phyloP scores from a whole-genome alignment of 1,140 invertebrate species.

The Batillaria attramentaria region DNA sequence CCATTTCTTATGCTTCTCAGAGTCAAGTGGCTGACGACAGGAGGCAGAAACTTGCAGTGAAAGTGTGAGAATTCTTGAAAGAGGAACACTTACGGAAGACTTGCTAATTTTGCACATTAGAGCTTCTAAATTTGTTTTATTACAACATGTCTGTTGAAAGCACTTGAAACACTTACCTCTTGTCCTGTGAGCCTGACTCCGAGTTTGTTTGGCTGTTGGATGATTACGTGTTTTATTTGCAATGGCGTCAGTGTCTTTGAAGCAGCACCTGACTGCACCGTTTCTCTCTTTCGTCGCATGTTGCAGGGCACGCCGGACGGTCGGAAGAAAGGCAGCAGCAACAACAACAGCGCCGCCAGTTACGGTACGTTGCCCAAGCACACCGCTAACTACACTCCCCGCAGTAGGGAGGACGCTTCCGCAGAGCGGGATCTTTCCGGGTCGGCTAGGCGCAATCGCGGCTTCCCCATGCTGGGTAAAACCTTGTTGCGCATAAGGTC shows the following conservation, averaged over 20 bases:
- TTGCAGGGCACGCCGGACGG: constrained; percentile 59
- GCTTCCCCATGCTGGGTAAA: constrained; percentile 82
- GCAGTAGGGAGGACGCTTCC: constrained; percentile 50
- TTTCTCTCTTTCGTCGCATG: too few relatives aligned
- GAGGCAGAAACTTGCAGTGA: background rate
- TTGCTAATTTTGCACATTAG: too few relatives aligned
- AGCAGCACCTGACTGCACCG: too few relatives aligned
- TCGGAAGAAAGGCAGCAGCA: constrained; percentile 72
- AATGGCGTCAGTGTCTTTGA: too few relatives aligned
- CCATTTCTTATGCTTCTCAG: too few relatives aligned
- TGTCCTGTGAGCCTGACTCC: too few relatives aligned
- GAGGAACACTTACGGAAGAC: too few relatives aligned
- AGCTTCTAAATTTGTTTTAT: too few relatives aligned
- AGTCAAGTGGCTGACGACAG: background rate
- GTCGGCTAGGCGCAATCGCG: constrained; percentile 42
- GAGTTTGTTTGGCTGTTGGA: too few relatives aligned
- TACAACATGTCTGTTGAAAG: too few relatives aligned
- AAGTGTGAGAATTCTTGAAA: background rate
- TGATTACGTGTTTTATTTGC: too few relatives aligned
- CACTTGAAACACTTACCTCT: too few relatives aligned
- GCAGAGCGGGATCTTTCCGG: constrained; percentile 38
- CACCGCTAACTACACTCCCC: constrained; percentile 7
- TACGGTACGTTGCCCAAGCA: constrained; percentile 66
- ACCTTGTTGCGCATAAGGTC: constrained; percentile 76
- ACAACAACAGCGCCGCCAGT: constrained; percentile 74